These are phyloP conservation scores for Caenorhabditis wallacei DNA, from an alignment of 2,888 invertebrate species.

Conservation along the genomic window DNA sequence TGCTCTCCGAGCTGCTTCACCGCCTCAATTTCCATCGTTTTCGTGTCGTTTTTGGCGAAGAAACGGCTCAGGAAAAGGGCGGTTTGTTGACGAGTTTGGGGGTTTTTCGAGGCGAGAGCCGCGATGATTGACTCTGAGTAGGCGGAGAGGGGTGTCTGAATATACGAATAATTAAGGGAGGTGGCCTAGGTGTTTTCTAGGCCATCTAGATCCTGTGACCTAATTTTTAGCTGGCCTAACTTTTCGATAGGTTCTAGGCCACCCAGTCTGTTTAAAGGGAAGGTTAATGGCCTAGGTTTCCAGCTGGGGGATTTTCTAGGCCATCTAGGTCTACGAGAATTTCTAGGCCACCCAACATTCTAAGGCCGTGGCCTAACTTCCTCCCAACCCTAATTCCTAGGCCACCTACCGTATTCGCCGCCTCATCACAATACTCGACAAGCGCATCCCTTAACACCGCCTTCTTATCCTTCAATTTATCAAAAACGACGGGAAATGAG, in stretches of 20 bases:
- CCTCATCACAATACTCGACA: conserved; percentile 93
- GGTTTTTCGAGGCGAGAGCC: conserved; percentile 86
- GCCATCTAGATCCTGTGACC: no score
- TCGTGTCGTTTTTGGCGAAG: conserved; percentile 57
- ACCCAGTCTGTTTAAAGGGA: no score
- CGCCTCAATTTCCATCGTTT: conserved; percentile 84
- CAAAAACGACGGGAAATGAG: conserved; percentile 87
- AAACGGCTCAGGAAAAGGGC: conserved; percentile 67
- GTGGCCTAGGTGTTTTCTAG: no score
- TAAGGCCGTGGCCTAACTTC: no score
- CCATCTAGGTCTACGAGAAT: no score
- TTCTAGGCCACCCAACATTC: no score
- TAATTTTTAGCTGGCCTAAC: no score
- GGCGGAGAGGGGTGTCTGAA: conserved; percentile 87
- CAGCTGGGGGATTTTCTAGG: no score
- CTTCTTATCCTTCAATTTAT: conserved; percentile 98
- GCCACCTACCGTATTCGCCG: conserved; percentile 85
- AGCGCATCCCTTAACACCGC: conserved; percentile 91
- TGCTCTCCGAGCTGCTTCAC: conserved; percentile 83
- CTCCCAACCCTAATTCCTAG: neutral
- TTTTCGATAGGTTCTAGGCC: no score
- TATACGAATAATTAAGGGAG: neutral
- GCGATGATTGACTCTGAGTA: conserved; percentile 89
- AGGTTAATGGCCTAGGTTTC: no score
- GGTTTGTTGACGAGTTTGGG: conserved; percentile 84